phyloP scores from a whole-genome alignment of 2,113 vertebrate genomes.

The Camelus bactrianus region DNA sequence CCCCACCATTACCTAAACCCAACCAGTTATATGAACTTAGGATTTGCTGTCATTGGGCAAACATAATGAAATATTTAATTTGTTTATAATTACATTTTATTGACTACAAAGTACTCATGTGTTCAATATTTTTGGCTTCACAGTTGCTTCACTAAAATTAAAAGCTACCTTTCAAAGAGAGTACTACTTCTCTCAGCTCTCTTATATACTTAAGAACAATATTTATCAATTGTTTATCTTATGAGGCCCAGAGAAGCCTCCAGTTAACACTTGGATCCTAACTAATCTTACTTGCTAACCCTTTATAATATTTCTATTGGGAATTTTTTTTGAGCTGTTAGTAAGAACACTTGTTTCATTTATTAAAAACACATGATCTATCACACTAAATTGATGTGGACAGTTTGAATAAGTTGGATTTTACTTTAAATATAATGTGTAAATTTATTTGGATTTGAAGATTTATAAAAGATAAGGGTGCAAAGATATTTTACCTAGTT shows the following conservation, averaged over 20 bases:
- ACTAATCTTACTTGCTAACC: not conserved
- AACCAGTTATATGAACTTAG: not conserved
- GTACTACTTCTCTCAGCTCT: not conserved
- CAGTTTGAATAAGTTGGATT: too few relatives aligned
- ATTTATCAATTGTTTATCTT: not conserved
- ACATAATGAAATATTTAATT: not conserved
- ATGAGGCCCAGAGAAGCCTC: not conserved
- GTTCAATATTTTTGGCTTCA: not conserved
- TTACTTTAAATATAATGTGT: too few relatives aligned
- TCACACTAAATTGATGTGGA: too few relatives aligned
- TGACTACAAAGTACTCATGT: not conserved
- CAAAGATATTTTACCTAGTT: too few relatives aligned
- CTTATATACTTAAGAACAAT: not conserved
- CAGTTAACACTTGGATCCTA: not conserved
- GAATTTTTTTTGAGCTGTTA: too few relatives aligned
- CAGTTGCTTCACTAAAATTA: not conserved
- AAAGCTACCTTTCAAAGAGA: not conserved
- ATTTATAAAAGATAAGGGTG: too few relatives aligned
- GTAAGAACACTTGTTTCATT: too few relatives aligned
- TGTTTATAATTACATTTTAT: not conserved
- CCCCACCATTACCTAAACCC: not conserved
- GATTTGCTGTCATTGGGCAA: not conserved
- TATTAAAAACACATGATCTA: too few relatives aligned
- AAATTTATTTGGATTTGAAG: too few relatives aligned
- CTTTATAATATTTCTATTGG: not conserved